A percentile compares a stretch with the other conserved stretches of the same genome.
These are phyloP conservation scores for Polypedilum vanderplanki DNA, from an alignment of 1,140 invertebrate genomes.

Conservation along the genomic window DNA sequence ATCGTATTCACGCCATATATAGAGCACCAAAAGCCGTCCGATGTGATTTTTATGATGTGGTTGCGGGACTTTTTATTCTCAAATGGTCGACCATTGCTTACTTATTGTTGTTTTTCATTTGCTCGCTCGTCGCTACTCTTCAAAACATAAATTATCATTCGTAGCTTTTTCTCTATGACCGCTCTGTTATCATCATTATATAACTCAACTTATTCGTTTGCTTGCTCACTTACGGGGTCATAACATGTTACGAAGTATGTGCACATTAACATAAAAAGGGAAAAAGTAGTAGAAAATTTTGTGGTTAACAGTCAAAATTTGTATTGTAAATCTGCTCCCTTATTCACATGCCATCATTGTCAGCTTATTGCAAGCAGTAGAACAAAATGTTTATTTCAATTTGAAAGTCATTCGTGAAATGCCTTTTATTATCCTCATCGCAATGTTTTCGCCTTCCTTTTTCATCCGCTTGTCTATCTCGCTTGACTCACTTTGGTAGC, in stretches of 20 bases:
- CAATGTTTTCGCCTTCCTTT: not conserved
- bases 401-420: conserved; percentile 11
- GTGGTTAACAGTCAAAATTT: not conserved
- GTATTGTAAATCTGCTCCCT: not conserved
- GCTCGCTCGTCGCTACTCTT: not conserved
- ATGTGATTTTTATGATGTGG: conserved; percentile 22
- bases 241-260: not conserved
- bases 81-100: not conserved
- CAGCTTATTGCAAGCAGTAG: not conserved
- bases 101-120: conserved; percentile 9
- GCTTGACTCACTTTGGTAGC: too few relatives aligned
- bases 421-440: not conserved
- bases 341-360: too few relatives aligned
- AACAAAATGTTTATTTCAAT: conserved; percentile 17
- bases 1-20: not conserved
- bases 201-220: not conserved
- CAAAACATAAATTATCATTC: conserved; percentile 15
- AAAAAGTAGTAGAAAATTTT: not conserved
- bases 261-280: not conserved
- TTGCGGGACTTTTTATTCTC: not conserved
- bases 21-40: not conserved
- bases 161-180: not conserved
- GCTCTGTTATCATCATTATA: not conserved
- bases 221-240: not conserved
- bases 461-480: too few relatives aligned